Percentiles rank a stretch among this genome's conserved stretches.
Conservation (phyloP, 2,113 vertebrate species). For the Hippocampus zosterae region DNA sequence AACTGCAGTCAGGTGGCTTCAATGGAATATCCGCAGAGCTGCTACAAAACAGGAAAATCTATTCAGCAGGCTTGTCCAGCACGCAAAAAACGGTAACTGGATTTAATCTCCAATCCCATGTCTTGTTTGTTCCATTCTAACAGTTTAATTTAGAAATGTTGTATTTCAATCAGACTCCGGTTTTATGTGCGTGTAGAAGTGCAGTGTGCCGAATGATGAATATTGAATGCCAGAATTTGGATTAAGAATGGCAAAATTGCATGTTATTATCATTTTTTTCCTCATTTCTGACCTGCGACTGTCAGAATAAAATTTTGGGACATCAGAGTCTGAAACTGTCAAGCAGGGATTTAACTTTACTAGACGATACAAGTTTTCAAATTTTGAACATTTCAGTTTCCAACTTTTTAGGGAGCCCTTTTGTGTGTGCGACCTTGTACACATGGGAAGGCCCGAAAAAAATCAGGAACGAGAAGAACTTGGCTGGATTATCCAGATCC, state of each 20-base stretch:
- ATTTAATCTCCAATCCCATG: slow-evolving; percentile 35
- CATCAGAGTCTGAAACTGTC: background rate
- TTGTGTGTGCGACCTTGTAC: too few relatives aligned
- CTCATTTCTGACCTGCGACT: background rate
- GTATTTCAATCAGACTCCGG: slow-evolving; percentile 5
- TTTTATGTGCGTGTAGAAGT: background rate
- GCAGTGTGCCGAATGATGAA: slow-evolving; percentile 6
- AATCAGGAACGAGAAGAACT: background rate
- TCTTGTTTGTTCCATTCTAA: slow-evolving; percentile 30
- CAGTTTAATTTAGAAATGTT: slow-evolving; percentile 24
- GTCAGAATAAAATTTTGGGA: background rate
- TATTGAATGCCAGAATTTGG: slow-evolving; percentile 10
- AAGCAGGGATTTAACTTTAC: background rate
- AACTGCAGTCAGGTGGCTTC: slow-evolving; percentile 40
- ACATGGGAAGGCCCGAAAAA: background rate
- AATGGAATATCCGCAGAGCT: slow-evolving; percentile 33
- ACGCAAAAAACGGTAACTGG: slow-evolving; percentile 16
- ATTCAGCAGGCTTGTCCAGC: slow-evolving; percentile 14
- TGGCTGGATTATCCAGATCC: background rate
- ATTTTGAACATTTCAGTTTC: too few relatives aligned
- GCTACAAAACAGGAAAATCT: slow-evolving; percentile 26
- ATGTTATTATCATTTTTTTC: background rate
- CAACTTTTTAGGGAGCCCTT: too few relatives aligned
- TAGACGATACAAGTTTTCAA: too few relatives aligned
- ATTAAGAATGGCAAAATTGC: background rate